Percentiles rank a stretch among this genome's conserved stretches.
Conservation (phyloP, 2,113 vertebrate genomes). For the Corythornis vintsioides region DNA sequence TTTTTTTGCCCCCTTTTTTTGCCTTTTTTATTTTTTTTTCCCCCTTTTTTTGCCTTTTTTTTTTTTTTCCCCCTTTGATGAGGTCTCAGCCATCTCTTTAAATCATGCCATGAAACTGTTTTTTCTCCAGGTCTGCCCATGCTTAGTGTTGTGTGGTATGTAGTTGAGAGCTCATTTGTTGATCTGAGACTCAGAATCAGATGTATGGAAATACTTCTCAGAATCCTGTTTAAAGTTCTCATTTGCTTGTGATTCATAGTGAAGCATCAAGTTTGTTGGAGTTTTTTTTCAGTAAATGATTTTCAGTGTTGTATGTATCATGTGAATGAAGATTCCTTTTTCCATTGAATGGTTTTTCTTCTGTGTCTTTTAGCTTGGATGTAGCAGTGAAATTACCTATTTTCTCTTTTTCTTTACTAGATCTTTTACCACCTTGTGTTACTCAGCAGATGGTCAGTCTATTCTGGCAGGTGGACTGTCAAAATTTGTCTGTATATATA, state of each 20-base stretch:
- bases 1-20: too few relatives aligned
- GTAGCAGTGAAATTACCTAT: background rate
- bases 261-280: background rate
- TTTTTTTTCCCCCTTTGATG: background rate
- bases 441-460: conserved; percentile 91
- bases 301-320: background rate
- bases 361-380: background rate
- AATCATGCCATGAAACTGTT: background rate
- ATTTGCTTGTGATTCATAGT: background rate
- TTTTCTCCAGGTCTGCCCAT: background rate
- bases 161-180: background rate
- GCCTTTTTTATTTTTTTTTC: background rate
- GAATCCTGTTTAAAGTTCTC: background rate
- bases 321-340: background rate
- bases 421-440: conserved; percentile 92
- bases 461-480: conserved; percentile 92
- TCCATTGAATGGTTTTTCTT: background rate
- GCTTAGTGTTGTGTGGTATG: background rate
- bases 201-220: background rate
- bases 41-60: background rate
- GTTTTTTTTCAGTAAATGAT: background rate
- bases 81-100: background rate
- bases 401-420: conserved; percentile 61
- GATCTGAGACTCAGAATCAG: background rate
- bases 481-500: conserved; percentile 96